phyloP scores from a whole-genome alignment of 2,113 vertebrate species.

The Onychostruthus taczanowskii region DNA sequence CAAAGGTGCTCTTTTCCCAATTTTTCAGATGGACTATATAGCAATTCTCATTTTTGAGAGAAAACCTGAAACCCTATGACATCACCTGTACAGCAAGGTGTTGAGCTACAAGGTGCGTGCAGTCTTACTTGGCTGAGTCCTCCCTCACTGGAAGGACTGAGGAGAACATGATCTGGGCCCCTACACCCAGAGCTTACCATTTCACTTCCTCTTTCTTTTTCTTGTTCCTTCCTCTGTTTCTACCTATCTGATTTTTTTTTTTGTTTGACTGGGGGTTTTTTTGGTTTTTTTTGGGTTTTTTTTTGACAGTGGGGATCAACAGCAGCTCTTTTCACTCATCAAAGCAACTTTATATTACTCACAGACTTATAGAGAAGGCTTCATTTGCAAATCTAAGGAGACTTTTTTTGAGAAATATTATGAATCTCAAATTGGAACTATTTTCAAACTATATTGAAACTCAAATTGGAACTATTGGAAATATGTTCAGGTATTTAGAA shows the following conservation, averaged over 20 bases:
- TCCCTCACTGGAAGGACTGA: background rate
- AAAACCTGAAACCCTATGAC: background rate
- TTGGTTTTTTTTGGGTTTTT: no score
- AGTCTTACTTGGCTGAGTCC: no score
- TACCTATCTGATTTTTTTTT: background rate
- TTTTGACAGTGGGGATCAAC: background rate
- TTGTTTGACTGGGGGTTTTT: background rate
- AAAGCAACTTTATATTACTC: background rate
- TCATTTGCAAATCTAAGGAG: background rate
- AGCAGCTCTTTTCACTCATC: background rate
- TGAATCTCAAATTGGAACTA: background rate
- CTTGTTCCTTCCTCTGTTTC: background rate
- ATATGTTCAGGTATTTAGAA: background rate
- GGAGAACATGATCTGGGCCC: accelerated
- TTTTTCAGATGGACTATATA: background rate
- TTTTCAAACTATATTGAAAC: background rate
- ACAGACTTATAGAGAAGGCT: background rate
- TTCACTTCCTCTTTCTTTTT: background rate
- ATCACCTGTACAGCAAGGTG: background rate
- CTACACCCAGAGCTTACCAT: background rate
- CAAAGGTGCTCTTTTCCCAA: background rate
- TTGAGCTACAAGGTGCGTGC: background rate
- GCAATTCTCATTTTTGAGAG: background rate
- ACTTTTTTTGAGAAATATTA: background rate
- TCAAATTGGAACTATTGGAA: background rate